A percentile compares a stretch with the other conserved stretches of the same genome.
Conservation (phyloP, 2,797 vertebrate species). For the Takifugu rubripes region DNA sequence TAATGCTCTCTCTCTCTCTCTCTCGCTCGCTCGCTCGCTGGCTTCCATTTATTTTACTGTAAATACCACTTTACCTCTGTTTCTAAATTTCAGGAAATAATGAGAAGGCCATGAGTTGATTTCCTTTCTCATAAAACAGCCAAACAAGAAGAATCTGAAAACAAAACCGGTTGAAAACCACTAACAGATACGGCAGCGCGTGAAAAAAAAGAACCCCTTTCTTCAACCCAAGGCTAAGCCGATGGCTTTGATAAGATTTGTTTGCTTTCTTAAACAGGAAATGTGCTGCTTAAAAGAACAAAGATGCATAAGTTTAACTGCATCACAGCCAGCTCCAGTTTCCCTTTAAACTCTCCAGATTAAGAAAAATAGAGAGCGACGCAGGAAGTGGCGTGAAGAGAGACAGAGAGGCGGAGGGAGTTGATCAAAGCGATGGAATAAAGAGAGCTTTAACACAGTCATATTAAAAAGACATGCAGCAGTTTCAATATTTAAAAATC, state of each 20-base stretch:
- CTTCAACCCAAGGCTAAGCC: conserved; percentile 71
- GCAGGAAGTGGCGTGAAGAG: conserved; percentile 18
- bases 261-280: conserved; percentile 81
- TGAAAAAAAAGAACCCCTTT: conserved; percentile 66
- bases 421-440: conserved; percentile 78
- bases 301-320: conserved; percentile 63
- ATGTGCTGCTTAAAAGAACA: conserved; percentile 59
- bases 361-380: conserved; percentile 18
- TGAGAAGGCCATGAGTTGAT: conserved; percentile 10
- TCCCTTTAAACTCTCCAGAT: conserved; percentile 60
- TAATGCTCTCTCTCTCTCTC: conserved; percentile 29
- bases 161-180: conserved; percentile 58
- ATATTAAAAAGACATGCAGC: conserved; percentile 76
- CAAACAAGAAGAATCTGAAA: conserved; percentile 49
- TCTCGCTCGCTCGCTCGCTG: background rate
- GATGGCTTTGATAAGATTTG: conserved; percentile 80
- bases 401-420: conserved; percentile 43
- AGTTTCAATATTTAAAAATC: conserved; percentile 80
- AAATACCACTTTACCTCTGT: conserved; percentile 59
- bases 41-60: conserved; percentile 29
- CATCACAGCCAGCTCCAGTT: conserved; percentile 61
- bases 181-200: conserved; percentile 59
- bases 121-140: conserved; percentile 21
- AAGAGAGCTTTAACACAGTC: conserved; percentile 74
- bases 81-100: conserved; percentile 37